Base-by-base conservation (phyloP, 2,888 invertebrate species). In the Caenorhabditis sp. region DNA sequence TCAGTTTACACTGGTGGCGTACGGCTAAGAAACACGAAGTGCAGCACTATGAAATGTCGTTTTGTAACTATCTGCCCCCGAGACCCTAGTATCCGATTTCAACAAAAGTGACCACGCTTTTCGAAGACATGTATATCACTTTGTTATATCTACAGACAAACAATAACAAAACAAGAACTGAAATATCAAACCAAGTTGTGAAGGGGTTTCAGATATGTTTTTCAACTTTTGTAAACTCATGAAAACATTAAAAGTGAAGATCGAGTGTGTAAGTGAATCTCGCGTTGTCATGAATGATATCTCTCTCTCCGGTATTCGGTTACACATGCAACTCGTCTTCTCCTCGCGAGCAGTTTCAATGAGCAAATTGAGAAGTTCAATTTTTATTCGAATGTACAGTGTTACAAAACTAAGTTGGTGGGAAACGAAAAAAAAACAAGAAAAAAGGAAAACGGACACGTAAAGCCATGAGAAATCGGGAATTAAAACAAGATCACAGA, bases 201-300 rank as follows among this genome's bases (percentile, higher is more conserved):
- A n/a, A n/a, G n/a, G n/a, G n/a, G n/a, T n/a, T n/a, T n/a, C n/a
- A n/a, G n/a, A n/a, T n/a, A n/a, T 7, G 22, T 22, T 19, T 22
- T 8, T 8, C 3, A 10, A 22, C 19, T 24, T 22, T 16, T 0
- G 16, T 38, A 1, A 38, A 38, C 19, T 19, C n/a, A n/a, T 61
- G 5, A 44, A 35, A 28, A 44, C 59, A 59, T 59, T 59, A 16
- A 61, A 54, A 77, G 44, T 61, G 35, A 54, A 63, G 24, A 70
- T n/a, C n/a, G 41, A 70, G 63, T 58, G 61, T 79, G 79, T 69
- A 79, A 79, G 79, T 47, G 63, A 79, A 79, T 63, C 79, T 70
- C n/a, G 70, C 70, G 70, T 79, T 79, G 79, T 79, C 70, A 70
- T 63, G 79, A 70, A 79, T 79, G 79, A 79, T 79, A 79, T 63